Conservation (phyloP, 2,113 vertebrate species). For the Coregonus clupeaformis region DNA sequence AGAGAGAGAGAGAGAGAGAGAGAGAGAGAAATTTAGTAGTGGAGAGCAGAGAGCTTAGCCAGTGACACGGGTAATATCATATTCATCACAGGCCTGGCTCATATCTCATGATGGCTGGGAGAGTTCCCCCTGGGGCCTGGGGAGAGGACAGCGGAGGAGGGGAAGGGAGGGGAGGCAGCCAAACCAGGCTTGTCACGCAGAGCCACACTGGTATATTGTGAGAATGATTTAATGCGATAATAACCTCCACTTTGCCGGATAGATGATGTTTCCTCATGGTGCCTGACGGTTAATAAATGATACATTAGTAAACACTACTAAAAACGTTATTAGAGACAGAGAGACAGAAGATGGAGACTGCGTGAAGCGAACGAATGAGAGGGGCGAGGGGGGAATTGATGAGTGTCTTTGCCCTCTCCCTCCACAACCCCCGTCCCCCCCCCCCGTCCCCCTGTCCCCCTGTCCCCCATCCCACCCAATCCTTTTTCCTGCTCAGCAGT, state of each 20-base stretch:
- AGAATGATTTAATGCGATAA: conserved; percentile 98
- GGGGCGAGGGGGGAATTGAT: conserved; percentile 41
- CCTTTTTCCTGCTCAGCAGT: conserved; percentile 37
- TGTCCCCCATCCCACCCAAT: conserved; percentile 8
- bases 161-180: conserved; percentile 68
- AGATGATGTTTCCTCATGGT: conserved; percentile 88
- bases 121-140: conserved; percentile 74
- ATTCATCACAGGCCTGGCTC: conserved; percentile 89
- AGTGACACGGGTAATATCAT: conserved; percentile 85
- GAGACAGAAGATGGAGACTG: too few species aligned
- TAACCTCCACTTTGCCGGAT: conserved; percentile 96
- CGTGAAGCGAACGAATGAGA: neutral
- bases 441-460: too few species aligned
- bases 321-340: conserved; percentile 79
- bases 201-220: conserved; percentile 92
- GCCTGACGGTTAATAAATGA: conserved; percentile 97
- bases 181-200: conserved; percentile 84
- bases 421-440: conserved; percentile 31
- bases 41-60: conserved; percentile 63
- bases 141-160: neutral
- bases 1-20: conserved; percentile 35
- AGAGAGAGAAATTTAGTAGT: conserved; percentile 19
- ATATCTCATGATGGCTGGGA: conserved; percentile 85
- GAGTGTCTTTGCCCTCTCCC: conserved; percentile 50
- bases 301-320: conserved; percentile 97